Evolutionary conservation across 2,797 vertebrate species (phyloP).

Genomic region (Florisuga fusca): DNA sequence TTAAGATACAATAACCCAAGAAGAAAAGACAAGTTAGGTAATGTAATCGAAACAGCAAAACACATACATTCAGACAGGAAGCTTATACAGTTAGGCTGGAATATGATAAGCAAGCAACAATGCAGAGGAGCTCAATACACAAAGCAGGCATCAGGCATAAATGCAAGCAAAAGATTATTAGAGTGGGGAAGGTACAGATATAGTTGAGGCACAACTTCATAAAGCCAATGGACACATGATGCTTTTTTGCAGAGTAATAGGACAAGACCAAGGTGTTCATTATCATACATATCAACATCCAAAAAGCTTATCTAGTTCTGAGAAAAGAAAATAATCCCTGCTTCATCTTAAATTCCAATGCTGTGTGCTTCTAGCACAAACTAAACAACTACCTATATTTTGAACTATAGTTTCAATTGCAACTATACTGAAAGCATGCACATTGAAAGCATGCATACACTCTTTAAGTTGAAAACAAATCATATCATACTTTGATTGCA

Average conservation of each 20-base stretch:
- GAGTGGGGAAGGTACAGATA: not conserved
- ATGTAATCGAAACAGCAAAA: not conserved
- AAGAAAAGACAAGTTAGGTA: not conserved
- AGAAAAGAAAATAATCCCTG: not conserved
- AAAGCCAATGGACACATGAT: not conserved
- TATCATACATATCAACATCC: not conserved
- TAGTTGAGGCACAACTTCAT: not conserved
- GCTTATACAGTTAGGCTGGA: not conserved
- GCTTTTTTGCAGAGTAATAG: not conserved
- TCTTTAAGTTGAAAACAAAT: not conserved
- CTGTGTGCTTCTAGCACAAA: not conserved
- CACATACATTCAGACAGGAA: not conserved
- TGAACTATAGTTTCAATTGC: not conserved
- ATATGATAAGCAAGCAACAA: not conserved
- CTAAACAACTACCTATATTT: rapidly evolving
- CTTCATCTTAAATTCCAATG: not conserved
- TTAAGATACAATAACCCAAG: not conserved
- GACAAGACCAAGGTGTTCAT: not conserved
- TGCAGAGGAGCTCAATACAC: not conserved
- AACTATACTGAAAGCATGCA: not conserved
- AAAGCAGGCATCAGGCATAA: not conserved
- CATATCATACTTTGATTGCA: constrained; percentile 86
- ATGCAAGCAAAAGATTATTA: not conserved
- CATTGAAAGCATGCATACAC: not conserved
- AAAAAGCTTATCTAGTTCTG: not conserved